These are phyloP conservation scores for Cryptocephalus moraei DNA, from an alignment of 2,888 invertebrate genomes.

Conservation along the genomic window DNA sequence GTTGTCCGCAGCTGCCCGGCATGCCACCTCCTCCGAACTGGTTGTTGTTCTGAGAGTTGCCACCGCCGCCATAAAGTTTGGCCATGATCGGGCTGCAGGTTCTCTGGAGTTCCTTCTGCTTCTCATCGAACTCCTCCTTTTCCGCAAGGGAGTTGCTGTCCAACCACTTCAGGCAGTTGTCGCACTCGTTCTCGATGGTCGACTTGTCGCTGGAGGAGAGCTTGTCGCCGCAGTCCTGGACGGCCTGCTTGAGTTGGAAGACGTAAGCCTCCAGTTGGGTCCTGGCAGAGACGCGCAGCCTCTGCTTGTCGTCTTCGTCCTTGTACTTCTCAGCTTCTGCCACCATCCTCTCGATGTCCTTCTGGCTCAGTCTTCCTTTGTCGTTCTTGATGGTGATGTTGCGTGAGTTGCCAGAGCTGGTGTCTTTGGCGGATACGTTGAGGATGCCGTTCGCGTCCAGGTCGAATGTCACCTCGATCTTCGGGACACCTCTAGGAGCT, in stretches of 20 bases:
- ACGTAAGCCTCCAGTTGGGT: slow-evolving; percentile 64
- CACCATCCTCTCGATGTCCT: slow-evolving; percentile 73
- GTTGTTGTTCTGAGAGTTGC: slow-evolving; percentile 9
- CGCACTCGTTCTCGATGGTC: slow-evolving; percentile 42
- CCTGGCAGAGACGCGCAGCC: slow-evolving; percentile 54
- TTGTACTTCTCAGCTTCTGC: slow-evolving; percentile 63
- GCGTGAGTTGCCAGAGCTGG: slow-evolving; percentile 52
- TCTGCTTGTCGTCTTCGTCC: slow-evolving; percentile 61
- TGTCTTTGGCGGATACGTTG: slow-evolving; percentile 48
- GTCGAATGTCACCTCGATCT: slow-evolving; percentile 63
- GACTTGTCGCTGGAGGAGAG: slow-evolving; percentile 55
- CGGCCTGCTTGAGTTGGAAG: slow-evolving; percentile 57
- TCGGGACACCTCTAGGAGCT: slow-evolving; percentile 58
- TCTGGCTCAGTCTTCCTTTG: slow-evolving; percentile 68
- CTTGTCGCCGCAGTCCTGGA: slow-evolving; percentile 52
- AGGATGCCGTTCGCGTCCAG: slow-evolving; percentile 65
- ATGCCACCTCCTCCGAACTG: slow-evolving; percentile 10
- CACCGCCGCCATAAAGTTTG: slow-evolving; percentile 35
- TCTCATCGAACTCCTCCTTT: slow-evolving; percentile 54
- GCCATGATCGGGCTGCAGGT: slow-evolving; percentile 49
- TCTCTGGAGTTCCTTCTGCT: slow-evolving; percentile 41
- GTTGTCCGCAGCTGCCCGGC: slow-evolving; percentile 5
- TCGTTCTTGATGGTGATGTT: slow-evolving; percentile 77
- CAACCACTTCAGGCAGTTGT: slow-evolving; percentile 54
- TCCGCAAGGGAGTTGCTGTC: slow-evolving; percentile 57